Evolutionary conservation across 2,888 invertebrate species (phyloP).

Genomic region (Tipula helvola): DNA sequence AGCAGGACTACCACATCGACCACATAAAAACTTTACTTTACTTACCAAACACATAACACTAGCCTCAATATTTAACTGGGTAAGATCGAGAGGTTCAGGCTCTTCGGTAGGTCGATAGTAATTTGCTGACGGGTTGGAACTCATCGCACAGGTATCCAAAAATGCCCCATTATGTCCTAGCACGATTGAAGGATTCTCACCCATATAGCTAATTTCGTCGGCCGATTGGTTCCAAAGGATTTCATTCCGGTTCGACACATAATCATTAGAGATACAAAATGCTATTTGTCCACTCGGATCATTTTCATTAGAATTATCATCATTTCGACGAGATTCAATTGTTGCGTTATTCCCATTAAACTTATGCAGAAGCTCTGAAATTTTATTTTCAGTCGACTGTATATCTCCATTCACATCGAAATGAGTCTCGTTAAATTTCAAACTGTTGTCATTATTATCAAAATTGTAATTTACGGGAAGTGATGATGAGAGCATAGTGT

Average conservation of each 20-base stretch:
- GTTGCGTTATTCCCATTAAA: neutral
- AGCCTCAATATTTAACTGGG: slow-evolving; percentile 74
- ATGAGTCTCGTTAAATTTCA: slow-evolving; percentile 23
- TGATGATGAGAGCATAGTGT: slow-evolving; percentile 11
- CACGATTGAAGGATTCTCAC: slow-evolving; percentile 20
- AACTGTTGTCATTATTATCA: slow-evolving; percentile 1
- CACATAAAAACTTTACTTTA: slow-evolving; percentile 66
- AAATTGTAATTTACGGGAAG: slow-evolving; percentile 11
- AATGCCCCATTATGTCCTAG: slow-evolving; percentile 29
- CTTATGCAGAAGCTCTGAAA: neutral
- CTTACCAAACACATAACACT: slow-evolving; percentile 76
- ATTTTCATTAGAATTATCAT: neutral
- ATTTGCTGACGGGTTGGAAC: slow-evolving; percentile 47
- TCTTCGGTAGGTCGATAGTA: slow-evolving; percentile 69
- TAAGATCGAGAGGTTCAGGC: slow-evolving; percentile 76
- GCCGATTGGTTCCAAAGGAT: slow-evolving; percentile 18
- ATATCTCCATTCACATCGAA: slow-evolving; percentile 21
- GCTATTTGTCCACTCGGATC: slow-evolving; percentile 5
- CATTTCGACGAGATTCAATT: neutral
- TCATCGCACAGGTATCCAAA: slow-evolving; percentile 39
- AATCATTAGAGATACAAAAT: slow-evolving; percentile 13
- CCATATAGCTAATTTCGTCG: slow-evolving; percentile 20
- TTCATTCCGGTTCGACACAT: slow-evolving; percentile 18
- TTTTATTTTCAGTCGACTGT: neutral
- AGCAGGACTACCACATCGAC: slow-evolving; percentile 59